Conservation (phyloP, 2,113 vertebrate species). For the Dasyurus viverrinus region DNA sequence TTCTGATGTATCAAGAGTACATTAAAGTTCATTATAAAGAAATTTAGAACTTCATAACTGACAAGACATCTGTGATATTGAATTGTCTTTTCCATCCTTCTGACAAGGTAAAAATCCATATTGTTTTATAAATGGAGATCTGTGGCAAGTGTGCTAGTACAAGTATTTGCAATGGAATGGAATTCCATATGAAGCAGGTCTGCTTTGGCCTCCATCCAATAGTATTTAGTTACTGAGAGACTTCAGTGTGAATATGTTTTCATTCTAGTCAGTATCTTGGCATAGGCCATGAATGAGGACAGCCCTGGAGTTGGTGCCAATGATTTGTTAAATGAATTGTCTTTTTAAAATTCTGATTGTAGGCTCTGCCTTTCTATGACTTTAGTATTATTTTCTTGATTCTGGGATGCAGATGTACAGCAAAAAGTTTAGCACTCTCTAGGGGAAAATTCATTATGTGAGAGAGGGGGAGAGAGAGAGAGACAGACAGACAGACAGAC, state of each 20-base stretch:
- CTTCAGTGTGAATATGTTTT: not conserved
- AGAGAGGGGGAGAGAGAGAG: not conserved
- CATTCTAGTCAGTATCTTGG: not conserved
- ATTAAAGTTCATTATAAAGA: not conserved
- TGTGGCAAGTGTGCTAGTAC: not conserved
- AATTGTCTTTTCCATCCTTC: not conserved
- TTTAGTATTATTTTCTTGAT: slow-evolving; percentile 23
- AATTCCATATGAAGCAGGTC: not conserved
- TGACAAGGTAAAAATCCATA: not conserved
- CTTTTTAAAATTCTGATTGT: not conserved
- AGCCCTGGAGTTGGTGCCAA: not conserved
- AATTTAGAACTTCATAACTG: not conserved
- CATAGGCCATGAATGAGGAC: not conserved
- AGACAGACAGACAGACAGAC: not conserved
- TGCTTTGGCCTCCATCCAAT: not conserved
- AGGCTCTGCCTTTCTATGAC: not conserved
- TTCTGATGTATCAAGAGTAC: not conserved
- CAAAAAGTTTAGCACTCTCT: not conserved
- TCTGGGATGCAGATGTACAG: slow-evolving; percentile 7
- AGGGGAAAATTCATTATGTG: not conserved
- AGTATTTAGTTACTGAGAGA: not conserved
- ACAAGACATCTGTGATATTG: not conserved
- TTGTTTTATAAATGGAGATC: not conserved
- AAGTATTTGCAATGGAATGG: not conserved
- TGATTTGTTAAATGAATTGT: not conserved